Percentiles rank a stretch among this genome's conserved stretches.
These are phyloP conservation scores for Ivindomyrus marchei DNA, from an alignment of 2,113 vertebrate species.

Conservation along the genomic window DNA sequence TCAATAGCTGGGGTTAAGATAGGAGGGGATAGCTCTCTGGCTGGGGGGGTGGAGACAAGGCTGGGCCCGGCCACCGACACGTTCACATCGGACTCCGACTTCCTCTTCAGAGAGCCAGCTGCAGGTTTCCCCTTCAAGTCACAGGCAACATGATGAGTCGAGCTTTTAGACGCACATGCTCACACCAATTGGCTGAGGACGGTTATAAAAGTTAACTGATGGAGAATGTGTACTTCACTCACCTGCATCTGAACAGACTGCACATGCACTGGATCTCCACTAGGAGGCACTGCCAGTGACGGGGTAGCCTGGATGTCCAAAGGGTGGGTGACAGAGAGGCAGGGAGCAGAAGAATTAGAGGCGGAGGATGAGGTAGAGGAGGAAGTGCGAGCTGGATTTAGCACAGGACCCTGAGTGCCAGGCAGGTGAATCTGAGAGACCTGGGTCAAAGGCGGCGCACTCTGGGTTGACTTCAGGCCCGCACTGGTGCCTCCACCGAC, in stretches of 20 bases:
- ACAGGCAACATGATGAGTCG: not conserved
- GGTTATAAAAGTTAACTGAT: not conserved
- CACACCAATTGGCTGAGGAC: not conserved
- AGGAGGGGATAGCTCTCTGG: constrained; percentile 66
- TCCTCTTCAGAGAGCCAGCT: constrained; percentile 60
- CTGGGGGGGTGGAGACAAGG: constrained; percentile 40
- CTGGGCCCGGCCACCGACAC: constrained; percentile 47
- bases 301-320: constrained; percentile 35
- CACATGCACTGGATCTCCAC: constrained; percentile 35
- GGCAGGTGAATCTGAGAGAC: constrained; percentile 29
- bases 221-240: constrained; percentile 10
- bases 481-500: constrained; percentile 52
- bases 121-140: constrained; percentile 52
- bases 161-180: not conserved
- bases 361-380: constrained; percentile 11
- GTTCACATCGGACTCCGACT: constrained; percentile 59
- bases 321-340: constrained; percentile 25
- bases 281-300: constrained; percentile 20
- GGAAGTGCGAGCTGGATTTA: constrained; percentile 30
- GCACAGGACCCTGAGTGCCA: constrained; percentile 42
- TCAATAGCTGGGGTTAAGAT: constrained; percentile 58
- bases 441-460: constrained; percentile 42
- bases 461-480: constrained; percentile 55
- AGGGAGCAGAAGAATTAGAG: constrained; percentile 24
- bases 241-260: constrained; percentile 43